Percentiles rank a stretch among this genome's conserved stretches.
Evolutionary conservation across 2,888 invertebrate genomes (phyloP).

Genomic region (Drosophila mayaguana): DNA sequence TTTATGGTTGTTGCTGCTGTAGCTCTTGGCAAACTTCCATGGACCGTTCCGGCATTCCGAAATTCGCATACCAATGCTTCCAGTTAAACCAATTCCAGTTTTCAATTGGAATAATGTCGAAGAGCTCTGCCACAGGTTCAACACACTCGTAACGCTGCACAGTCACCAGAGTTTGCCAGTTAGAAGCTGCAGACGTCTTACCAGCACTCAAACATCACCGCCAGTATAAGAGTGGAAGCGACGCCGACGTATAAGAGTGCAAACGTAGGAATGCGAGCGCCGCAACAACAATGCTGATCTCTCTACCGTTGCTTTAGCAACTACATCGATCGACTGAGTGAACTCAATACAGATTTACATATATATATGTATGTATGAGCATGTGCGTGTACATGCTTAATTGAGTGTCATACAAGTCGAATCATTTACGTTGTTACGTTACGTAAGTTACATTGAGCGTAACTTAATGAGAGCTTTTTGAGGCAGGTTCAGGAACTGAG

Average conservation of each 20-base stretch:
- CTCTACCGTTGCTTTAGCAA: neutral
- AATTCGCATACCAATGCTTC: conserved; percentile 78
- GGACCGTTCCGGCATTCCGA: conserved; percentile 81
- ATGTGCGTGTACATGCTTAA: conserved; percentile 1
- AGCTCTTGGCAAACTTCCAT: conserved; percentile 68
- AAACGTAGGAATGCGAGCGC: conserved; percentile 1
- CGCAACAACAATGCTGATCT: neutral
- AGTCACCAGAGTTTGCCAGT: conserved; percentile 53
- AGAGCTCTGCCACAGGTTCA: conserved; percentile 69
- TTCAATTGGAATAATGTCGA: conserved; percentile 72
- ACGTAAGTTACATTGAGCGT: neutral
- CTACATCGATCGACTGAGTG: conserved; percentile 17
- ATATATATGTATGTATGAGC: neutral
- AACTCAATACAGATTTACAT: neutral
- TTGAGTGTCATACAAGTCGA: neutral
- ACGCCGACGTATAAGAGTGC: conserved; percentile 39
- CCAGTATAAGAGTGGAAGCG: conserved; percentile 42
- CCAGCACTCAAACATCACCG: conserved; percentile 30
- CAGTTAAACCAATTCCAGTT: conserved; percentile 82
- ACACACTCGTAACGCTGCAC: conserved; percentile 73
- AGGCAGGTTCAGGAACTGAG: neutral
- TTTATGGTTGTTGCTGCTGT: conserved; percentile 38
- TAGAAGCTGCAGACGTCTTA: conserved; percentile 62
- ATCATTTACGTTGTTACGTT: conserved; percentile 4
- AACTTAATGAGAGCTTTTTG: conserved; percentile 35